Evolutionary conservation across 2,113 vertebrate genomes (phyloP).

Genomic region (Microcebus tavaratra): DNA sequence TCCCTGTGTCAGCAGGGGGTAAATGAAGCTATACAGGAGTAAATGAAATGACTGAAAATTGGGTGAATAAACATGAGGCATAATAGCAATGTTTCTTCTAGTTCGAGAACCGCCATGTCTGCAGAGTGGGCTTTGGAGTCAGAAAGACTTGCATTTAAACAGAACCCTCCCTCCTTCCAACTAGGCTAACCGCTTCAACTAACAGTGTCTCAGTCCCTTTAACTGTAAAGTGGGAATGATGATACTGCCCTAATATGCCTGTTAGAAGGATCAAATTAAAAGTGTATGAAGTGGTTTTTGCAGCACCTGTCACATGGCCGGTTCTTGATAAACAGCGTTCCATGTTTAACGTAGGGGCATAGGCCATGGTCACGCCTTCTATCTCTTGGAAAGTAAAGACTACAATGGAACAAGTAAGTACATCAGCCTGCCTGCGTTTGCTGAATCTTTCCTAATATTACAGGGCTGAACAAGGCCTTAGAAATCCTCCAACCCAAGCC

Average conservation of each 20-base stretch:
- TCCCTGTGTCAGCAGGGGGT: neutral
- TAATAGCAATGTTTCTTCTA: neutral
- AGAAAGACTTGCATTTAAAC: neutral
- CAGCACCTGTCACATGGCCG: rapidly evolving
- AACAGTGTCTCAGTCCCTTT: neutral
- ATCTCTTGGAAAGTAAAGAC: neutral
- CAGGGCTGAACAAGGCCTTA: neutral
- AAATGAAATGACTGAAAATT: neutral
- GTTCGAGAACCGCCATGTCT: neutral
- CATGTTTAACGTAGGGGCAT: rapidly evolving
- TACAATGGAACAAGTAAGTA: neutral
- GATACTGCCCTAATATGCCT: too few species aligned
- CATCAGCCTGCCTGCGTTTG: neutral
- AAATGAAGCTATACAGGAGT: neutral
- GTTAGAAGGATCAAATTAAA: neutral
- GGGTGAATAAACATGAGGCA: neutral
- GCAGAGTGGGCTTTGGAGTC: neutral
- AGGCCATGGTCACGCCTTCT: rapidly evolving
- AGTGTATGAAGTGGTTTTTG: too few species aligned
- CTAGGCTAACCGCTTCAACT: neutral
- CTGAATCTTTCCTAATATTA: neutral
- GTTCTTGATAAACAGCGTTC: rapidly evolving
- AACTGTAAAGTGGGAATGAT: neutral
- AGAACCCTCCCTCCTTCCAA: neutral
- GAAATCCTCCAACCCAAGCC: neutral